A percentile compares a stretch with the other conserved stretches of the same genome.
Conservation (phyloP, 2,797 vertebrate species). For the Enteromius fasciolatus region DNA sequence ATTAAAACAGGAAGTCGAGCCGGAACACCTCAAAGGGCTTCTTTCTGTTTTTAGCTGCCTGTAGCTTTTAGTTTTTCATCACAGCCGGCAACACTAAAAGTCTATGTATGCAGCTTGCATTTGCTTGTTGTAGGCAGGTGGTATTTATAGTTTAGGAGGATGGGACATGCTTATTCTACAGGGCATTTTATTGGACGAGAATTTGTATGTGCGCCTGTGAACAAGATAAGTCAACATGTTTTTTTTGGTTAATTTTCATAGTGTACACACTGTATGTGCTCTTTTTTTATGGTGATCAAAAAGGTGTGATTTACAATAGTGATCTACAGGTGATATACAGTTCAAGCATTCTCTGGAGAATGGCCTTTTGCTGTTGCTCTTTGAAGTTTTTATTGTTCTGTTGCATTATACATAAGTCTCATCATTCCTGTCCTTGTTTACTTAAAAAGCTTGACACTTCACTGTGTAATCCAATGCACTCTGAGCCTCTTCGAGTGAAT, state of each 20-base stretch:
- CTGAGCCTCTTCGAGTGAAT: slow-evolving; percentile 8
- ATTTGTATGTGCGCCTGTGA: not conserved
- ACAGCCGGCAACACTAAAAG: not conserved
- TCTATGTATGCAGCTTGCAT: not conserved
- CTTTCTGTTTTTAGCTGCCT: slow-evolving; percentile 20
- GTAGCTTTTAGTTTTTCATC: slow-evolving; percentile 1
- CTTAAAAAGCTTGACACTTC: slow-evolving; percentile 64
- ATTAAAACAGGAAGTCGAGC: not conserved
- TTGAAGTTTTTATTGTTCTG: slow-evolving; percentile 26
- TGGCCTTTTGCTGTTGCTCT: not conserved
- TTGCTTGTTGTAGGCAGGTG: slow-evolving; percentile 11
- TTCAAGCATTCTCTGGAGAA: not conserved
- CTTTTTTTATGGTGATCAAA: not conserved
- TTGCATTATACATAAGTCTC: slow-evolving; percentile 15
- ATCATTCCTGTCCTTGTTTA: slow-evolving; percentile 19
- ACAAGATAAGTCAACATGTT: not conserved
- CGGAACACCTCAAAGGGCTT: not conserved
- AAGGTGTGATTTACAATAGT: not conserved
- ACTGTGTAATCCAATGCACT: slow-evolving; percentile 60
- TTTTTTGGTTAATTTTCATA: not conserved
- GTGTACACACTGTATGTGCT: not conserved
- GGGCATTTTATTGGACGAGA: not conserved
- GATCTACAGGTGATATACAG: not conserved
- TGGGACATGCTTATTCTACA: slow-evolving; percentile 6
- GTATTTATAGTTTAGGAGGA: slow-evolving; percentile 22